Percentiles rank a stretch among this genome's conserved stretches.
phyloP scores from a whole-genome alignment of 2,113 vertebrate species.

The Salvelinus alpinus region DNA sequence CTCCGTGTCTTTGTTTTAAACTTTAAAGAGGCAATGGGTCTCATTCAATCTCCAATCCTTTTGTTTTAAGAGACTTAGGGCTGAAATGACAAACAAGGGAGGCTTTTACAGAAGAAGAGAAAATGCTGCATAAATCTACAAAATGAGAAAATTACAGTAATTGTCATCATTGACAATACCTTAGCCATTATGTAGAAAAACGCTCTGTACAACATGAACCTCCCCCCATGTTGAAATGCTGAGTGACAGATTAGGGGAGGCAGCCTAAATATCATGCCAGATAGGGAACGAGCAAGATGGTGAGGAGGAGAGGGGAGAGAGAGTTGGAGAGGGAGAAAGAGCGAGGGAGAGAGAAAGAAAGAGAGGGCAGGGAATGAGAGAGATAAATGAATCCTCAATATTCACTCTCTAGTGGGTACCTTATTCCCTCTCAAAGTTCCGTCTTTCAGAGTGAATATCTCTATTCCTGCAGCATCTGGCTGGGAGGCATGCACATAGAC shows the following conservation, averaged over 20 bases:
- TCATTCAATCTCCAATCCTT: background rate
- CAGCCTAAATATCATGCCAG: background rate
- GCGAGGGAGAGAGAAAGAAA: constrained; percentile 33
- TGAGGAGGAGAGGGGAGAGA: constrained; percentile 31
- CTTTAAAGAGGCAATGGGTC: background rate
- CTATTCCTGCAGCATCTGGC: constrained; percentile 63
- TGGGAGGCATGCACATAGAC: constrained; percentile 65
- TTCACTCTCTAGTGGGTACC: constrained; percentile 72
- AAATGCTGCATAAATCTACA: background rate
- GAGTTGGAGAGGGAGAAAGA: constrained; percentile 19
- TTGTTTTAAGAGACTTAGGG: background rate
- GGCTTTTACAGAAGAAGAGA: background rate
- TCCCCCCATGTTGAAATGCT: background rate
- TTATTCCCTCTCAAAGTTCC: constrained; percentile 74
- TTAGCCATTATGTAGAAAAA: background rate
- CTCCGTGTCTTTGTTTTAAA: background rate
- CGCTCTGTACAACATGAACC: background rate
- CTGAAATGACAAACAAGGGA: background rate
- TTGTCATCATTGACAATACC: background rate
- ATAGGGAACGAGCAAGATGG: constrained; percentile 2
- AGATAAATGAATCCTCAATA: constrained; percentile 76
- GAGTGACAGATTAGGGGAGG: background rate
- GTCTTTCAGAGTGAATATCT: constrained; percentile 75
- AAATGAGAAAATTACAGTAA: background rate
- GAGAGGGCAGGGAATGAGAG: constrained; percentile 26